Evolutionary conservation across 2,797 vertebrate genomes (phyloP).

Genomic region (Enteromius afrohamiltoni): DNA sequence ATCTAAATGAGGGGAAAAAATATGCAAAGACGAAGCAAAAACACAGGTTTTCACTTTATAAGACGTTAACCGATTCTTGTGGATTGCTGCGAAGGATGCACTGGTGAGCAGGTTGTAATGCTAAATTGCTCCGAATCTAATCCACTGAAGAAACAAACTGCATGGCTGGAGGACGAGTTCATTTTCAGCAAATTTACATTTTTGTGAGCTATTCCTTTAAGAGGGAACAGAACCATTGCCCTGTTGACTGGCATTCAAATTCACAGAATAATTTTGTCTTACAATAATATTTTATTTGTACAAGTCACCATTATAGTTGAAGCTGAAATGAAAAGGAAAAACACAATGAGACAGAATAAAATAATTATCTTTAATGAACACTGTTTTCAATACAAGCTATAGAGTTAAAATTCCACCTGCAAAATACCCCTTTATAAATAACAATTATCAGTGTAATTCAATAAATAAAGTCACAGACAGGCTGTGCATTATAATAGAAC

Average conservation of each 20-base stretch:
- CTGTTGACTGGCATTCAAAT: neutral
- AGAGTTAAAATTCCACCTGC: conserved; percentile 61
- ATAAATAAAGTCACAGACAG: conserved; percentile 60
- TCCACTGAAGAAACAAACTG: neutral
- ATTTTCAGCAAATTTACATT: neutral
- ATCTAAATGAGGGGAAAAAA: neutral
- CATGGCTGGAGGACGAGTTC: neutral
- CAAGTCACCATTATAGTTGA: neutral
- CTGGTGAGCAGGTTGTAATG: neutral
- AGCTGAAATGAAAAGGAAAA: neutral
- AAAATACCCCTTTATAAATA: conserved; percentile 69
- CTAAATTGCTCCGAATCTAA: neutral
- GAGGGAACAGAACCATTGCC: neutral
- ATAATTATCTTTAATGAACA: conserved; percentile 68
- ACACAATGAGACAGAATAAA: conserved; percentile 42
- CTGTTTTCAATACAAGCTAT: conserved; percentile 64
- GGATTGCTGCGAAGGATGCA: neutral
- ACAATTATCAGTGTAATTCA: conserved; percentile 57
- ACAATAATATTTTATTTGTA: neutral
- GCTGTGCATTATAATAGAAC: conserved; percentile 53
- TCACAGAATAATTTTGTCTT: neutral
- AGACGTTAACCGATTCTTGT: neutral
- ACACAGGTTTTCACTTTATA: neutral
- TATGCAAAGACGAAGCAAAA: neutral
- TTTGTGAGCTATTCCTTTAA: neutral